Conservation (phyloP, 2,113 vertebrate genomes). For the Cephalopterus ornatus region DNA sequence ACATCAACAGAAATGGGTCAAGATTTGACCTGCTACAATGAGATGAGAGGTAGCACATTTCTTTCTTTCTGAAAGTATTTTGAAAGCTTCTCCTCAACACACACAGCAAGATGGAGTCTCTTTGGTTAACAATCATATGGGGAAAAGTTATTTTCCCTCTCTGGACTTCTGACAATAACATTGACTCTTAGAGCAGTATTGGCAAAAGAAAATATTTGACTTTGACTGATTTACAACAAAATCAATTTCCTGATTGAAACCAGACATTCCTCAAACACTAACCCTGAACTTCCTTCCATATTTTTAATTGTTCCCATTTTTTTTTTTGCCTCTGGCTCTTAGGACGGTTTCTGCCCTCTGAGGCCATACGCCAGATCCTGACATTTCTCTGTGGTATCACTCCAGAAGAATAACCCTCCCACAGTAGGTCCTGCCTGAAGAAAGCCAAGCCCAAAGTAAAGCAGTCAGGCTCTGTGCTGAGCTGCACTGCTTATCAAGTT, state of each 20-base stretch:
- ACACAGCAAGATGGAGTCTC: not conserved
- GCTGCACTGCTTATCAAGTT: not conserved
- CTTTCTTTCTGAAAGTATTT: not conserved
- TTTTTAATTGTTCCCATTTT: not conserved
- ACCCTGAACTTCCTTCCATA: not conserved
- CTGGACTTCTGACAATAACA: not conserved
- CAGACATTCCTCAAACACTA: slow-evolving; percentile 25
- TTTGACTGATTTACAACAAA: slow-evolving; percentile 20
- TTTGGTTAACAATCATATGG: not conserved
- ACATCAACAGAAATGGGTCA: not conserved
- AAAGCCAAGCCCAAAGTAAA: not conserved
- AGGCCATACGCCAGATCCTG: not conserved
- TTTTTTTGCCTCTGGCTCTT: not conserved
- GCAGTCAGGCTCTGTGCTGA: not conserved
- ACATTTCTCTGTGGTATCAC: not conserved
- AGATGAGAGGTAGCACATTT: not conserved
- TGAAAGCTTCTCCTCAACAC: not conserved
- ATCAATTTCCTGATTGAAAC: slow-evolving; percentile 44
- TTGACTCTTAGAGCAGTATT: not conserved
- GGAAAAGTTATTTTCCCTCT: not conserved
- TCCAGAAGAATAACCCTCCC: not conserved
- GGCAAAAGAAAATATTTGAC: not conserved
- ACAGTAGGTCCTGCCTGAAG: not conserved
- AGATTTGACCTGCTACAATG: not conserved
- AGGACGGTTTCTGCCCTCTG: not conserved